Conservation (phyloP, 2,797 vertebrate genomes). For the Spinus pinus region DNA sequence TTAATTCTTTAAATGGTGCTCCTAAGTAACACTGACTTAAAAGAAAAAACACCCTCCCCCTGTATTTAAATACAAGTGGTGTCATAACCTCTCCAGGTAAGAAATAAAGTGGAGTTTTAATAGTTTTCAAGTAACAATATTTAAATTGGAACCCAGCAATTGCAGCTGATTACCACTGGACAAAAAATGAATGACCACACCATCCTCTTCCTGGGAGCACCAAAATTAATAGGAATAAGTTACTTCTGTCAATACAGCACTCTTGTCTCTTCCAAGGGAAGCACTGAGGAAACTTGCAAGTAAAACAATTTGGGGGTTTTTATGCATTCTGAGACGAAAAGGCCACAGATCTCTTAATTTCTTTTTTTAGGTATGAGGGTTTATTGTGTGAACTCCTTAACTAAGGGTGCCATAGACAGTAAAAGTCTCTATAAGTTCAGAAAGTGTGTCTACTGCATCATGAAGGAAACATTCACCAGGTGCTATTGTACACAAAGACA, state of each 20-base stretch:
- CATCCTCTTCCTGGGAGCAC: background rate
- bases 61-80: background rate
- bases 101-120: background rate
- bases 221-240: background rate
- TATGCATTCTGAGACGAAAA: background rate
- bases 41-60: background rate
- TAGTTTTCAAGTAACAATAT: background rate
- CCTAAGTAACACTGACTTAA: background rate
- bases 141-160: background rate
- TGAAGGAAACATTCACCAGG: background rate
- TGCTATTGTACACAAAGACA: background rate
- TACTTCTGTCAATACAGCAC: background rate
- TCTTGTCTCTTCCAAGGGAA: background rate
- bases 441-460: background rate
- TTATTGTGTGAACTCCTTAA: background rate
- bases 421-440: background rate
- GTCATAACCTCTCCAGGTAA: background rate
- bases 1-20: background rate
- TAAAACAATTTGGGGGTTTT: fast-evolving
- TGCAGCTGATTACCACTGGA: background rate
- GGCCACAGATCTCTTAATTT: background rate
- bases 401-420: background rate
- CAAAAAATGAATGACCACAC: background rate
- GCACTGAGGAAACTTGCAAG: background rate
- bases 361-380: background rate